phyloP scores from a whole-genome alignment of 2,797 vertebrate species.

The Enteromius radiatus region DNA sequence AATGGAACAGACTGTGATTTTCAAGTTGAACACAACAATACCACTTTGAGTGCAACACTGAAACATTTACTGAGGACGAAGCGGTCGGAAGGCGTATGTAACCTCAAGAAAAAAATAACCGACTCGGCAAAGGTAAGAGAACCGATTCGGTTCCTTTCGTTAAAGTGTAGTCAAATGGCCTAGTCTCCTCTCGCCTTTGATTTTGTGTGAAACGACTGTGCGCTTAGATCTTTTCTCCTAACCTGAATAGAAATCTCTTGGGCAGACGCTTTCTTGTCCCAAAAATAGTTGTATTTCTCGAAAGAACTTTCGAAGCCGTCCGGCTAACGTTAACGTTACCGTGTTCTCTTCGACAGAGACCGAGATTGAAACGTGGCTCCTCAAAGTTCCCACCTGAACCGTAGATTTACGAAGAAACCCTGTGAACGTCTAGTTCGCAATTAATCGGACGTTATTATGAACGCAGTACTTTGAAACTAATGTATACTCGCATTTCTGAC shows the following conservation, averaged over 20 bases:
- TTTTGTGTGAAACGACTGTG: not conserved
- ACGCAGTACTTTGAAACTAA: not conserved
- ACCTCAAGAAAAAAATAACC: constrained; percentile 60
- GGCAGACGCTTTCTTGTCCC: not conserved
- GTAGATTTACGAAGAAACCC: constrained; percentile 13
- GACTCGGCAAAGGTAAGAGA: constrained; percentile 75
- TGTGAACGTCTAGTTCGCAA: not conserved
- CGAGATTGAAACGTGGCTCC: constrained; percentile 56
- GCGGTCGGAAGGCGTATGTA: constrained; percentile 75
- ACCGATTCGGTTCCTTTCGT: constrained; percentile 17
- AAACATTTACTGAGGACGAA: constrained; percentile 50
- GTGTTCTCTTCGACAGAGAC: constrained; percentile 28
- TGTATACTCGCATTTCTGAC: not conserved
- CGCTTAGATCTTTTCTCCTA: not conserved
- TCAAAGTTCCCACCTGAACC: constrained; percentile 39
- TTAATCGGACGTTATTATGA: not conserved
- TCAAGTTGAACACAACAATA: constrained; percentile 34
- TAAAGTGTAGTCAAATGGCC: constrained; percentile 46
- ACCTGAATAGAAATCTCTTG: not conserved
- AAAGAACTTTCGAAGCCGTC: not conserved
- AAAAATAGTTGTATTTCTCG: constrained; percentile 12
- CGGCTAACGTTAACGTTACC: not conserved
- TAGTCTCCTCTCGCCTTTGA: constrained; percentile 17
- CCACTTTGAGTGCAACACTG: constrained; percentile 56
- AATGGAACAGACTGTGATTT: constrained; percentile 72